These are phyloP conservation scores for Haemorhous mexicanus DNA, from an alignment of 2,113 vertebrate genomes.

Conservation along the genomic window DNA sequence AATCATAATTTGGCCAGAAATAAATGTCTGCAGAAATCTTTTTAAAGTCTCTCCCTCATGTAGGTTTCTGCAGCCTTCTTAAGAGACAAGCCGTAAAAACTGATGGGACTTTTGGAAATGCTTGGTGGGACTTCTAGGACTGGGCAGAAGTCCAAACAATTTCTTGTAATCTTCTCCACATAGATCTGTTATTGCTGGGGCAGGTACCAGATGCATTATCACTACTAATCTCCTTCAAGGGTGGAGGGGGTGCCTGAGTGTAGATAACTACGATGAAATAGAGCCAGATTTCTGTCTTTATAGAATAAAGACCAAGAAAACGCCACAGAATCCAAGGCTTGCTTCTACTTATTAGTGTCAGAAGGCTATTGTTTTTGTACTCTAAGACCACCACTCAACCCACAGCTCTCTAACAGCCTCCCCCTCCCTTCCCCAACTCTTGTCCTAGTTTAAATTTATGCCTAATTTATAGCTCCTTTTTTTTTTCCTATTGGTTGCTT, in stretches of 20 bases:
- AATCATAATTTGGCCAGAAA: constrained; percentile 59
- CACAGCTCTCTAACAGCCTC: neutral
- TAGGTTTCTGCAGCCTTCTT: constrained; percentile 31
- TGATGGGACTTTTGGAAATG: constrained; percentile 40
- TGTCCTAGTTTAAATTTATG: neutral
- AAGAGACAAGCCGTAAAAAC: constrained; percentile 57
- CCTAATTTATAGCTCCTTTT: neutral
- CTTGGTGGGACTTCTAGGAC: constrained; percentile 43
- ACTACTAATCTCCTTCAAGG: constrained; percentile 38
- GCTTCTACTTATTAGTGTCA: constrained; percentile 1
- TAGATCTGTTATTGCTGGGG: constrained; percentile 42
- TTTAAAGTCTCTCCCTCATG: constrained; percentile 29
- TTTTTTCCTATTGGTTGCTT: neutral
- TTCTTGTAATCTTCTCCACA: constrained; percentile 34
- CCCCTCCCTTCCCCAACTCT: neutral
- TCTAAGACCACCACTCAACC: neutral
- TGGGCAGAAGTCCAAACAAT: constrained; percentile 48
- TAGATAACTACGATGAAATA: constrained; percentile 26
- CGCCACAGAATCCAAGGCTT: neutral
- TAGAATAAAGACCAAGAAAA: neutral
- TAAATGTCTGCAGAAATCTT: constrained; percentile 57
- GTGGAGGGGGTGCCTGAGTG: constrained; percentile 24
- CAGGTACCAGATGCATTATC: constrained; percentile 61
- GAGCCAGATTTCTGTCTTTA: constrained; percentile 48
- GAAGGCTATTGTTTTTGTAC: neutral